Percentiles rank a stretch among this genome's conserved stretches.
Conservation (phyloP, 2,888 invertebrate species). For the Cryptops parisi region DNA sequence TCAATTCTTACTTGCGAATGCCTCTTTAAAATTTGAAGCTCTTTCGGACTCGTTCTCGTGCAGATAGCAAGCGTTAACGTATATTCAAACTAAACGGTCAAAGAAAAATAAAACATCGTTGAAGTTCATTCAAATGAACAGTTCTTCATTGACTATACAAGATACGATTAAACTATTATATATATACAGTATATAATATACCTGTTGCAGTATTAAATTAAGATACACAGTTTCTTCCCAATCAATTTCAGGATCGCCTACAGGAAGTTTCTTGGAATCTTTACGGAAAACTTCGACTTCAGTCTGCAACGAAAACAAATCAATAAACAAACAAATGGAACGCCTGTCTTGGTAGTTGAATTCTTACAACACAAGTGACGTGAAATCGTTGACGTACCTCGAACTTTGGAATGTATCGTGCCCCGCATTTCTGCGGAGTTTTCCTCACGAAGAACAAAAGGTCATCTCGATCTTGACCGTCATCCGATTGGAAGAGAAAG, state of each 20-base stretch:
- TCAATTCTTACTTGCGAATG: conserved; percentile 55
- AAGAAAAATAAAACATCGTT: not conserved
- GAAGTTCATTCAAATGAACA: not conserved
- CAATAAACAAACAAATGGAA: not conserved
- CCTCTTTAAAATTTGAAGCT: conserved; percentile 84
- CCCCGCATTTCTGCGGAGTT: conserved; percentile 73
- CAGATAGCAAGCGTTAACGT: conserved; percentile 94
- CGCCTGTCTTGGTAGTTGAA: not conserved
- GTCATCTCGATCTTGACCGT: conserved; percentile 80
- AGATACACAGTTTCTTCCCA: conserved; percentile 99
- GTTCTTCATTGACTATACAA: too few relatives aligned
- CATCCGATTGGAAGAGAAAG: conserved; percentile 76
- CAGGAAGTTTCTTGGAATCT: conserved; percentile 90
- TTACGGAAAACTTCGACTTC: conserved; percentile 95
- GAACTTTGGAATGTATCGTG: conserved; percentile 74
- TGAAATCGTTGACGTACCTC: conserved; percentile 43
- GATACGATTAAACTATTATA: too few relatives aligned
- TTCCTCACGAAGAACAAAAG: conserved; percentile 90
- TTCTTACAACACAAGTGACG: not conserved
- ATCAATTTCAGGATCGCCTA: conserved; percentile 89
- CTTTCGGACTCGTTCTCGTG: conserved; percentile 91
- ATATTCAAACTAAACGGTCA: conserved; percentile 61
- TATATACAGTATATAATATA: conserved; percentile 23
- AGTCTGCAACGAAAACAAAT: conserved; percentile 42
- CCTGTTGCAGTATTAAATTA: conserved; percentile 90